Conservation (phyloP, 2,888 invertebrate species). For the Epistrophella euchroma region DNA sequence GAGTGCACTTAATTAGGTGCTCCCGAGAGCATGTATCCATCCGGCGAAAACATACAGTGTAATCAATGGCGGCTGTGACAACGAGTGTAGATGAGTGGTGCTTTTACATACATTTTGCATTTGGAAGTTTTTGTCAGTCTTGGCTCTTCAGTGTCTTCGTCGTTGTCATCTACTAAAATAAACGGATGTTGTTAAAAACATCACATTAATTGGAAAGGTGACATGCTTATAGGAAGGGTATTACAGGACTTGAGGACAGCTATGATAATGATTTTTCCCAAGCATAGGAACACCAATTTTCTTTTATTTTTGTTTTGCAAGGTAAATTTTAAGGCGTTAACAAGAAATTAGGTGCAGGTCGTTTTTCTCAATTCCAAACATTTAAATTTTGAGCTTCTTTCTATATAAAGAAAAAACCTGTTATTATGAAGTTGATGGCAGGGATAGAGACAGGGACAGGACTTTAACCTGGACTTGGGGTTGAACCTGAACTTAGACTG, state of each 20-base stretch:
- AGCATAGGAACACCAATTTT: neutral
- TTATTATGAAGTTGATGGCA: too few relatives aligned
- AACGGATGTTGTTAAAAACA: slow-evolving; percentile 67
- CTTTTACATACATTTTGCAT: slow-evolving; percentile 59
- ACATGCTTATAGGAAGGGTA: slow-evolving; percentile 17
- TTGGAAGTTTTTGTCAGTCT: slow-evolving; percentile 38
- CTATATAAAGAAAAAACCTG: too few relatives aligned
- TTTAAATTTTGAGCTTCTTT: too few relatives aligned
- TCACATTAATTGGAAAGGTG: slow-evolving; percentile 62
- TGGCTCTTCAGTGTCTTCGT: neutral
- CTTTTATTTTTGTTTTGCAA: neutral
- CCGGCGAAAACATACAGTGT: slow-evolving; percentile 48
- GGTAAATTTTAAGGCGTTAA: neutral
- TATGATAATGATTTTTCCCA: neutral
- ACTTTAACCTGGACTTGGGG: too few relatives aligned
- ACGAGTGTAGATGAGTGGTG: slow-evolving; percentile 61
- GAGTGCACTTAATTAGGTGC: slow-evolving; percentile 75
- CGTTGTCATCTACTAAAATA: slow-evolving; percentile 18
- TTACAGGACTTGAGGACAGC: neutral
- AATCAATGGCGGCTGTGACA: slow-evolving; percentile 55
- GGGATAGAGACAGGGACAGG: too few relatives aligned
- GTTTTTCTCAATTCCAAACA: too few relatives aligned
- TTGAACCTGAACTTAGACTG: neutral
- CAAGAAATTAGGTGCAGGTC: neutral
- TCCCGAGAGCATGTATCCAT: slow-evolving; percentile 70